Conservation (phyloP, 1,140 invertebrate species). For the Philotrypesis tridentata region DNA sequence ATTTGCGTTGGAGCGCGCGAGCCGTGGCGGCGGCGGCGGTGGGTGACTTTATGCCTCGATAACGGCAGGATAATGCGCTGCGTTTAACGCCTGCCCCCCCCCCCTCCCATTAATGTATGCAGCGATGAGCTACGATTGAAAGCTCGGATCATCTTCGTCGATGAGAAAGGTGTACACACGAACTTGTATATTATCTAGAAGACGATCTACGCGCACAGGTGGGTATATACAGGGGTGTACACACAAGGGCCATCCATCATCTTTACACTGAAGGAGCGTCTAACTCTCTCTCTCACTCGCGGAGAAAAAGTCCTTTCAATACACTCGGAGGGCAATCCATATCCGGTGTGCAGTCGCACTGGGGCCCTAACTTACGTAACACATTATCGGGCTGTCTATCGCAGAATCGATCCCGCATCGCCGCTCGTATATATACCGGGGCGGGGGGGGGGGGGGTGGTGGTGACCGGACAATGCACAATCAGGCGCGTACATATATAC, state of each 20-base stretch:
- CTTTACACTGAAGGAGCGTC: no score
- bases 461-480: slow-evolving; percentile 28
- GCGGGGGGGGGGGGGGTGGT: no score
- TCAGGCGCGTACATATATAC: neutral
- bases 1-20: no score
- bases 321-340: neutral
- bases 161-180: no score
- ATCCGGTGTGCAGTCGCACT: neutral
- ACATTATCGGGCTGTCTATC: slow-evolving; percentile 36
- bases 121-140: no score
- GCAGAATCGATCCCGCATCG: slow-evolving; percentile 30
- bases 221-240: neutral
- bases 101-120: no score
- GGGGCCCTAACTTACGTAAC: slow-evolving; percentile 14
- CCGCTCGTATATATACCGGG: neutral
- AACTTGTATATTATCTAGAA: neutral
- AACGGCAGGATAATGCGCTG: neutral
- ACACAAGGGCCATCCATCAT: neutral
- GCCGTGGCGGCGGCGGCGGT: no score
- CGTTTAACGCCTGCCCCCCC: no score
- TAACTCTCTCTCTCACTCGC: no score
- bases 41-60: neutral
- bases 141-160: no score
- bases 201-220: neutral
- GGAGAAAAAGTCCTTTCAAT: neutral